Conservation (phyloP, 2,888 invertebrate species). For the Sepioteuthis lessoniana region DNA sequence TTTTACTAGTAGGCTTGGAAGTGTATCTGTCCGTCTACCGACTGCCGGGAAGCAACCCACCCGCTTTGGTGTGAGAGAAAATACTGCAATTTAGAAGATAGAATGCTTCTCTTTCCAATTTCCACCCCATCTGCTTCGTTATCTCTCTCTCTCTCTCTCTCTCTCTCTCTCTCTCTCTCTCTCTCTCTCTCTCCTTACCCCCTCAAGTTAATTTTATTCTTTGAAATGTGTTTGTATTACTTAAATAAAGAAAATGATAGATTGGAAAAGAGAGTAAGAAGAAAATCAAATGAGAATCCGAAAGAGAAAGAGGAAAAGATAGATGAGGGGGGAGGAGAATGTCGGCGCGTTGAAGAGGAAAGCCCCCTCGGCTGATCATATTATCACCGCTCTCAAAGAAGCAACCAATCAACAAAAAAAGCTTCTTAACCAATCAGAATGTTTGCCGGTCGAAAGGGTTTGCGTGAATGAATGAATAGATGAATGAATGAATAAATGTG, state of each 20-base stretch:
- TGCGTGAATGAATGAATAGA: background rate
- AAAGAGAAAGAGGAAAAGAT: background rate
- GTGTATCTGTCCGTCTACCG: too few species aligned
- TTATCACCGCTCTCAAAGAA: background rate
- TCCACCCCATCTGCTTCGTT: conserved; percentile 47
- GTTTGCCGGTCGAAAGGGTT: background rate
- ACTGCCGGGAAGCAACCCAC: conserved; percentile 39
- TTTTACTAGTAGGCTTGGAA: background rate
- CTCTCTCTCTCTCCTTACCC: conserved; percentile 45
- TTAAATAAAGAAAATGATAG: background rate
- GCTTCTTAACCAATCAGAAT: conserved; percentile 38
- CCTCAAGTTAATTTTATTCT: background rate
- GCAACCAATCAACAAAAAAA: background rate
- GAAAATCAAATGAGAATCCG: background rate
- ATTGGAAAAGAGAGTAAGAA: background rate
- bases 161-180: conserved; percentile 48
- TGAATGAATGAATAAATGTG: background rate
- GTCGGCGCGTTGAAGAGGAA: background rate
- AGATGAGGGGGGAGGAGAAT: background rate
- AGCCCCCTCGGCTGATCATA: background rate
- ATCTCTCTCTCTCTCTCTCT: conserved; percentile 51
- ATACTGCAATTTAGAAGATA: background rate
- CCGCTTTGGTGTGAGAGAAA: background rate
- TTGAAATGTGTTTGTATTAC: too few species aligned
- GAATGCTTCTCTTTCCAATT: background rate